Base-by-base conservation (phyloP, 2,797 vertebrate species). In the Falco berigora region DNA sequence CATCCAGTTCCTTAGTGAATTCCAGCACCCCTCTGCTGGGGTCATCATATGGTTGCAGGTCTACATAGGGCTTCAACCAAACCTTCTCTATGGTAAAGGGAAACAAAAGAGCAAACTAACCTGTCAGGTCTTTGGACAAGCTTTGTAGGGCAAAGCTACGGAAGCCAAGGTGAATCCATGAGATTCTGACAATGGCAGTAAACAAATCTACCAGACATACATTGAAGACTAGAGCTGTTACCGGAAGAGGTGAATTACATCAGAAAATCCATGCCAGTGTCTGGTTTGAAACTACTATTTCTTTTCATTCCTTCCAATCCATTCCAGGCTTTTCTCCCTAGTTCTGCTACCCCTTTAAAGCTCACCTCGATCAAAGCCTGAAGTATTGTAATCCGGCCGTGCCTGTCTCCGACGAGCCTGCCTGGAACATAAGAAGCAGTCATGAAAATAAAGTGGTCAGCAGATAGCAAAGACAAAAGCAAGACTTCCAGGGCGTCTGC, bases 21-120 rank as follows among this genome's bases (percentile, higher is more conserved):
- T 98, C 98, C 92, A 98, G 80, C 9, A 98, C 98, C 6, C 98
- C 98, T 79, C 97, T 98, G 63, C 97, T 97, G 58, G 98, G 98
- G 85, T 98, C 98, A 66, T 98, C 98, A 20, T 98, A 98, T 0
- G 98, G 98, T 67, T 98, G 98, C 47, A 98, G 96, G 80, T 98
- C 98, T 83, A 98, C 98, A 7, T 98, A 98, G 38, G 98, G 98
- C 91, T 98, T 98, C 81, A 98, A 88, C 97, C 98, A 98, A 69
- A 98, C 96, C 82, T 98, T 98, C 92, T 98, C 98, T 98, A 36
- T 18, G 15, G 82, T 59, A 81, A 92, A 95, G 47, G 24, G 22
- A 89, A 92, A 91, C 12, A 86, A 82, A 66, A 21, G 44, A 62
- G 40, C 19, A 93, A 56, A 71, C 55, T 27, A 88, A 44, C 3